Base-by-base conservation (phyloP, 2,113 vertebrate genomes). In the Penelope pileata region DNA sequence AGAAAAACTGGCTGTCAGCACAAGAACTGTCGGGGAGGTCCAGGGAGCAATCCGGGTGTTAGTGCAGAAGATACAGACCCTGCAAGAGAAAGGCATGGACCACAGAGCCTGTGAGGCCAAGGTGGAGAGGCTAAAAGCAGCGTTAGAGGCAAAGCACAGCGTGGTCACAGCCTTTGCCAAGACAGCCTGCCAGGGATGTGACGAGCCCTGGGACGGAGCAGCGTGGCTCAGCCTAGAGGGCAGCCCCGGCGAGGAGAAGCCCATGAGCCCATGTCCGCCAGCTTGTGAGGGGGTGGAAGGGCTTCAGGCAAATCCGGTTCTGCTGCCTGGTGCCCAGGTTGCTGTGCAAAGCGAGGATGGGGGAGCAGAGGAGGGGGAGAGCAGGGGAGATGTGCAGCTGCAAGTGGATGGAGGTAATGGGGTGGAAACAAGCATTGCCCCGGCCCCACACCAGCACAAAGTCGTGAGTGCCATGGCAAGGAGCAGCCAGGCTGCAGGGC, bases 201-300 rank as follows among this genome's bases (percentile, higher is more conserved):
- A 36, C 5, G 82, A 62, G 70, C 29, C 2, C 21, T 45, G 78
- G 75, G 95, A 88, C 1, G 43, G 45, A 5, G 58, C 48, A 42
- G 62, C 40, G 4, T 9, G 62, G 70, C 40, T 85, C 51, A 27
- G 85, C 60, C 40, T 78, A 1, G 70, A 66, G 0, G 36, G 42
- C 63, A 90, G 18, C 43, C n/a, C 10, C 58, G 79, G 62, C 3
- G 1, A 4, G 16, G 85, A 88, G 70, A 75, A 56, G 16, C 1
- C 75, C 56, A 6, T 0, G 0, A 85, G 12, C 62, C n/a, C 51
- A 0, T 13, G 0, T 16, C 8, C 56, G 0, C 19, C 13, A 0
- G 26, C 10, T 26, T 82, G 18, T 23, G 94, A 88, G 70, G 8
- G 17, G 47, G 40, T 21, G 0, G 78, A 64, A n/a, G 36, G 30